Conservation (phyloP, 2,888 invertebrate genomes). For the Craniophora ligustri region DNA sequence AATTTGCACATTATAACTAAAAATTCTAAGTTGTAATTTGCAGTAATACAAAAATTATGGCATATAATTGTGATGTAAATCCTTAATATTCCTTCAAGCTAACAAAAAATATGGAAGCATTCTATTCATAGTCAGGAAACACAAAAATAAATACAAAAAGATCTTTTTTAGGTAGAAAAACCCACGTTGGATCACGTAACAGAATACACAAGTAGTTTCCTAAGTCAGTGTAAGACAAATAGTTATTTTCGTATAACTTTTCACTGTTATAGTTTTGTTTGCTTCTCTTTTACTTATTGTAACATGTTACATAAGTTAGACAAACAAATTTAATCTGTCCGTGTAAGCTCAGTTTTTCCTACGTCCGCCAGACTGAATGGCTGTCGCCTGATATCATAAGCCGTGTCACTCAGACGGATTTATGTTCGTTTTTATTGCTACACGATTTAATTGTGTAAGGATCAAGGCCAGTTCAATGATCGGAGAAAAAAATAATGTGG, state of each 20-base stretch:
- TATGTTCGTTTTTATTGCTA: constrained; percentile 42
- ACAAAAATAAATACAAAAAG: constrained; percentile 4
- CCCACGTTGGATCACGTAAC: constrained; percentile 7
- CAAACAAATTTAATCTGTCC: constrained; percentile 49
- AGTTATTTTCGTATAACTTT: constrained; percentile 40
- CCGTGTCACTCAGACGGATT: constrained; percentile 47
- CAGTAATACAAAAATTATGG: no score
- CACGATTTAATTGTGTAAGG: constrained; percentile 25
- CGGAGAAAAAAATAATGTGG: not conserved
- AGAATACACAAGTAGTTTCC: not conserved
- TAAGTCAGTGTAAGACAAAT: constrained; percentile 20
- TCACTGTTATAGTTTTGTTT: constrained; percentile 57
- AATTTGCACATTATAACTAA: no score
- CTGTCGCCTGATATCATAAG: constrained; percentile 29
- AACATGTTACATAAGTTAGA: constrained; percentile 33
- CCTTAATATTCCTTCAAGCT: not conserved
- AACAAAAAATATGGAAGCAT: not conserved
- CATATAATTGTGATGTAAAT: not conserved
- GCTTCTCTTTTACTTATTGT: constrained; percentile 23
- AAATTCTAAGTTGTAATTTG: no score
- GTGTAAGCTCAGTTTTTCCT: constrained; percentile 14
- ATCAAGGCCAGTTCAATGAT: constrained; percentile 16
- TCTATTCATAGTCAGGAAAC: constrained; percentile 14
- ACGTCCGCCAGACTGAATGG: constrained; percentile 35
- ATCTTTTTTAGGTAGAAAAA: constrained; percentile 1